phyloP scores from a whole-genome alignment of 2,113 vertebrate species.

The Pristiophorus japonicus region DNA sequence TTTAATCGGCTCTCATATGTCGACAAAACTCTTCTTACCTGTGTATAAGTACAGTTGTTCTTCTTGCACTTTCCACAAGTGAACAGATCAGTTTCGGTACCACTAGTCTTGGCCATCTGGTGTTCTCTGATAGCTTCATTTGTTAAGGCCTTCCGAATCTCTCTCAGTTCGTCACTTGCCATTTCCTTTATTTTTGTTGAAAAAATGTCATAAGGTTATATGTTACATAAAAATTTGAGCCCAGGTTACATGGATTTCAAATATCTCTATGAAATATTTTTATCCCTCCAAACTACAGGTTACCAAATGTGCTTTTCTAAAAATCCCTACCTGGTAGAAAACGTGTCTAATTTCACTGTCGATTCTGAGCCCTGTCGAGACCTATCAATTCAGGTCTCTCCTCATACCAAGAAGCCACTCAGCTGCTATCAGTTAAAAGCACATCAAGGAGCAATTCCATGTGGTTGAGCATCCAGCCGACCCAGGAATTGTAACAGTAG shows the following conservation, averaged over 20 bases:
- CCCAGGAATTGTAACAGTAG: not conserved
- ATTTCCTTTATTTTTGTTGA: conserved; percentile 68
- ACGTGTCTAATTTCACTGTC: not conserved
- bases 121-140: conserved; percentile 93
- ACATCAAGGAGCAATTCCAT: not conserved
- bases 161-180: conserved; percentile 92
- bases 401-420: not conserved
- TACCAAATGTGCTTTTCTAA: not conserved
- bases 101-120: conserved; percentile 87
- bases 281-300: not conserved
- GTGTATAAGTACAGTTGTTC: conserved; percentile 91
- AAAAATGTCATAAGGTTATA: not conserved
- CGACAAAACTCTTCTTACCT: conserved; percentile 57
- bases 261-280: not conserved
- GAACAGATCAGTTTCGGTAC: conserved; percentile 88
- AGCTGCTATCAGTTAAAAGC: not conserved
- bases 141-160: conserved; percentile 88
- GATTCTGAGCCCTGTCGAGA: not conserved
- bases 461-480: not conserved
- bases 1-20: not conserved
- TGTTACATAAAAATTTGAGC: not conserved
- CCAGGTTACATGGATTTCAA: conserved; percentile 12
- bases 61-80: conserved; percentile 82
- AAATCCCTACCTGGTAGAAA: not conserved
- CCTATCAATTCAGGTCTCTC: not conserved